Evolutionary conservation across 2,797 vertebrate genomes (phyloP).

Genomic region (Halcyon badia): DNA sequence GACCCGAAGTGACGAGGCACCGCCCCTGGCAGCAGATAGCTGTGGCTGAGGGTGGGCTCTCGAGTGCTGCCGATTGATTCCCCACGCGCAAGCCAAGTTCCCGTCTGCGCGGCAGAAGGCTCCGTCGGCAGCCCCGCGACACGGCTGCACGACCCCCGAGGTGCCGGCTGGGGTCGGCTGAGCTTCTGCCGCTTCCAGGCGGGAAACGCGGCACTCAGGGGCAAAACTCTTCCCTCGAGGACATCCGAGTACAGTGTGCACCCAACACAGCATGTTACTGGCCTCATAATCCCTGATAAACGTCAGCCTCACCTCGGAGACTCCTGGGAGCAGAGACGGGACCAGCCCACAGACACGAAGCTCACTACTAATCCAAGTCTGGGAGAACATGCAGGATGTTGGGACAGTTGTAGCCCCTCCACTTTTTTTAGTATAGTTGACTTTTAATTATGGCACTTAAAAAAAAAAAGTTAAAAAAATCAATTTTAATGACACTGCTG

Average conservation of each 20-base stretch:
- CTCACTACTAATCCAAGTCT: background rate
- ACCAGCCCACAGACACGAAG: too few species aligned
- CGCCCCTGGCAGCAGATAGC: background rate
- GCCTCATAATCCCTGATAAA: background rate
- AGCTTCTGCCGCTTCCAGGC: rapidly evolving
- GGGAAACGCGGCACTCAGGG: rapidly evolving
- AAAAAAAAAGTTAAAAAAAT: too few species aligned
- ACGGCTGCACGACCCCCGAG: background rate
- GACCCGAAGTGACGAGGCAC: background rate
- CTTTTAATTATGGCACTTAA: background rate
- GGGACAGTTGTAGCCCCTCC: background rate
- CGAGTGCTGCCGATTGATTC: rapidly evolving
- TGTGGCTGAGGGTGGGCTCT: background rate
- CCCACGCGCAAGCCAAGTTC: background rate
- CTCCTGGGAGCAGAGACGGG: background rate
- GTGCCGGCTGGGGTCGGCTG: background rate
- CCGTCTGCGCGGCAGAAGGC: too few species aligned
- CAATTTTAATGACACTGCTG: background rate
- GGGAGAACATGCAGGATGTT: too few species aligned
- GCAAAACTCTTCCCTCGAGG: background rate
- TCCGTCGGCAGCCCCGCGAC: background rate
- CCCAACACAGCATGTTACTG: too few species aligned
- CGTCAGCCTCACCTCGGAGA: too few species aligned
- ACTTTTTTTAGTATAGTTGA: background rate
- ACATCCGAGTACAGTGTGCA: too few species aligned